Conservation (phyloP, 2,113 vertebrate species). For the Grantiella picta region DNA sequence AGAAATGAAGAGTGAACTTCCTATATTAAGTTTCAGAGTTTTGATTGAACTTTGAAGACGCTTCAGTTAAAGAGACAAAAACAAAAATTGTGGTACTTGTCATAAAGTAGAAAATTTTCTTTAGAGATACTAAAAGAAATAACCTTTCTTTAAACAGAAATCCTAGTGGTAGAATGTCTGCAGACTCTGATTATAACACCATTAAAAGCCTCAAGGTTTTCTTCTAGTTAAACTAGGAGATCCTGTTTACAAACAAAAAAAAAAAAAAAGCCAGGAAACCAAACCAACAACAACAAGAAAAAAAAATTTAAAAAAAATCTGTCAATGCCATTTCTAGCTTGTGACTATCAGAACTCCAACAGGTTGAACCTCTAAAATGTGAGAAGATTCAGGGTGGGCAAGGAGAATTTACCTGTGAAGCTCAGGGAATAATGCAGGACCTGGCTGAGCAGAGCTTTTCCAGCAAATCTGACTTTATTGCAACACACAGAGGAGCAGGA, state of each 20-base stretch:
- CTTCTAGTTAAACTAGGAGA: background rate
- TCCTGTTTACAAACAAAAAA: too few relatives aligned
- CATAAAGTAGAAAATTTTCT: background rate
- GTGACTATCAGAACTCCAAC: accelerated
- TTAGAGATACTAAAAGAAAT: background rate
- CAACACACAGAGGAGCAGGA: background rate
- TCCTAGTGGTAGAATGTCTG: accelerated
- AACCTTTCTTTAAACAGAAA: background rate
- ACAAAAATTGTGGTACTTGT: background rate
- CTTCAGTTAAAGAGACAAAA: background rate
- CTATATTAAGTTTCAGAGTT: background rate
- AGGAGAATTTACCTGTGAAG: accelerated
- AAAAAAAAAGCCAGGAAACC: too few relatives aligned
- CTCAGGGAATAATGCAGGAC: background rate
- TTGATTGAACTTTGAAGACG: background rate
- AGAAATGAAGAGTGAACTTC: background rate
- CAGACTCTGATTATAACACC: background rate
- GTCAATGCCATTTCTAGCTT: accelerated
- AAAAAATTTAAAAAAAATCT: background rate
- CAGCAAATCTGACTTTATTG: background rate
- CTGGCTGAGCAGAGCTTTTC: background rate
- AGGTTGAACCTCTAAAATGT: too few relatives aligned
- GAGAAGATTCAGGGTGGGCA: too few relatives aligned
- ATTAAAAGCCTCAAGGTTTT: background rate
- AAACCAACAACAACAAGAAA: too few relatives aligned